These are phyloP conservation scores for Ciconia maguari DNA, from an alignment of 2,113 vertebrate species.

Conservation along the genomic window DNA sequence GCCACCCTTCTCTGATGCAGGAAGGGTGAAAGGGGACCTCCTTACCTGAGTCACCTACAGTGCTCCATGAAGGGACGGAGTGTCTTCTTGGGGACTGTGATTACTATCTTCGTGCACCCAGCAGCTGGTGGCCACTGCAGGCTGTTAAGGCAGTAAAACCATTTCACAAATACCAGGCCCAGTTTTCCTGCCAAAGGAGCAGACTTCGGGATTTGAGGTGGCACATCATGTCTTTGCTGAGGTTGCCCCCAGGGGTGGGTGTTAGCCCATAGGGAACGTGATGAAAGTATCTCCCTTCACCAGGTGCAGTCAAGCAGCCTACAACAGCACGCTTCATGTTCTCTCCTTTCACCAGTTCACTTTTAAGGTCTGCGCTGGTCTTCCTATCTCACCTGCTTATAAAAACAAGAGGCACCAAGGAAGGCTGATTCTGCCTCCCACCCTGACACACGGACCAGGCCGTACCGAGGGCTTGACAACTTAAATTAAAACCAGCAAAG, in stretches of 20 bases:
- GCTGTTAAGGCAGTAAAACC: background rate
- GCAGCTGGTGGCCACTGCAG: background rate
- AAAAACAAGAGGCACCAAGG: background rate
- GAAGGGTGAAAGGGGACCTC: background rate
- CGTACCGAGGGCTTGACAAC: background rate
- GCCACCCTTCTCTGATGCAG: background rate
- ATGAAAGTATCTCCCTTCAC: background rate
- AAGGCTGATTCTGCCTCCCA: background rate
- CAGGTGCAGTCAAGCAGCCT: background rate
- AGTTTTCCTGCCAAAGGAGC: background rate
- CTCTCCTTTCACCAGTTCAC: background rate
- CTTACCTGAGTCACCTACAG: background rate
- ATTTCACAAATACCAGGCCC: background rate
- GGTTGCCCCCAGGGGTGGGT: fast-evolving
- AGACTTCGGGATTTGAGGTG: background rate
- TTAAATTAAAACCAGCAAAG: background rate
- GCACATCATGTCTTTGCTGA: background rate
- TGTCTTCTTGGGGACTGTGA: background rate
- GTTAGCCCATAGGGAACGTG: background rate
- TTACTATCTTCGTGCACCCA: background rate
- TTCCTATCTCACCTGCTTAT: background rate
- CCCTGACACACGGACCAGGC: background rate
- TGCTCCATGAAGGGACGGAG: fast-evolving
- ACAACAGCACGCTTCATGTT: background rate
- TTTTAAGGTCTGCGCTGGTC: background rate